These are phyloP conservation scores for Dasyurus viverrinus DNA, from an alignment of 2,113 vertebrate genomes.

Conservation along the genomic window DNA sequence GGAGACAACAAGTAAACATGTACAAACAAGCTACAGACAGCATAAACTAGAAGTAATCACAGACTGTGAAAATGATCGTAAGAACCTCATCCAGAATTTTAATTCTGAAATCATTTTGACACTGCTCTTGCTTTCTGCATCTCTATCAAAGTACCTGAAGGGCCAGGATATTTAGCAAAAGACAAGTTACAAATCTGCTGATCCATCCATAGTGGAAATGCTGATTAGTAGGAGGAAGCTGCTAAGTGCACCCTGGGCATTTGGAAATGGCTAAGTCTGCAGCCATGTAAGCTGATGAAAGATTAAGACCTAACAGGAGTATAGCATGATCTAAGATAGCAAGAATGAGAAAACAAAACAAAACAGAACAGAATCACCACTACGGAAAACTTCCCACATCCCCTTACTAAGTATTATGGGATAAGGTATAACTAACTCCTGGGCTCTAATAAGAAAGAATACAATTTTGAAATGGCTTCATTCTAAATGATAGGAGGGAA, in stretches of 20 bases:
- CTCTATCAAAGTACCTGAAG: conserved; percentile 66
- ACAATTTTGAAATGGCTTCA: conserved; percentile 63
- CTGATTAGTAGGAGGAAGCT: conserved; percentile 67
- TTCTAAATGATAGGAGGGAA: conserved; percentile 71
- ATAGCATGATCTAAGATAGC: neutral
- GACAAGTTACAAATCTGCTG: conserved; percentile 74
- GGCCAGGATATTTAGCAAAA: conserved; percentile 51
- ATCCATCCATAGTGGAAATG: conserved; percentile 68
- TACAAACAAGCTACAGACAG: neutral
- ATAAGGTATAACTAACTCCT: conserved; percentile 45
- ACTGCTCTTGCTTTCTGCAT: neutral
- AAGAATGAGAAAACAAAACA: neutral
- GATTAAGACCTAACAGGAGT: conserved; percentile 7
- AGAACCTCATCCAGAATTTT: conserved; percentile 18
- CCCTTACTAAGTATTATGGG: conserved; percentile 2
- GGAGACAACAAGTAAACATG: neutral
- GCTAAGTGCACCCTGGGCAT: conserved; percentile 61
- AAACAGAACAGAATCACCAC: neutral
- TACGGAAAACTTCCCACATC: neutral
- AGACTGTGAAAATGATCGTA: conserved; percentile 12
- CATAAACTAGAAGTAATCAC: too few relatives aligned
- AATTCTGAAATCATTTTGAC: conserved; percentile 42
- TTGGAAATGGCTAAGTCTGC: conserved; percentile 61
- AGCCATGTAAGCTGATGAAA: conserved; percentile 50
- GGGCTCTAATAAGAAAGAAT: conserved; percentile 36